phyloP scores from a whole-genome alignment of 2,113 vertebrate species.

The Daubentonia madagascariensis region DNA sequence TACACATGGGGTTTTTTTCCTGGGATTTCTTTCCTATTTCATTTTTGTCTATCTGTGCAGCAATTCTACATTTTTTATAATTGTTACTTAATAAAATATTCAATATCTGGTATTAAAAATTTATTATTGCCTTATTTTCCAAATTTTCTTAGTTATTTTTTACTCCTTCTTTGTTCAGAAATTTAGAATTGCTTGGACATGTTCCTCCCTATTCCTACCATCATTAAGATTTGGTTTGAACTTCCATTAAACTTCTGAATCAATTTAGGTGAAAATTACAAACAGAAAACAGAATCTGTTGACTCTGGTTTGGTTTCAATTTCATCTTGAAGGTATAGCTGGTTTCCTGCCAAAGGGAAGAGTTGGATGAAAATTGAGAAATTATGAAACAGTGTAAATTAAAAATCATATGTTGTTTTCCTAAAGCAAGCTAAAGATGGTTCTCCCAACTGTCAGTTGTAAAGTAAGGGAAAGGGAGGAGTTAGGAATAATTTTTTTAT shows the following conservation, averaged over 20 bases:
- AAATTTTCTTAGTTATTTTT: background rate
- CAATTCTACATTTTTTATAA: background rate
- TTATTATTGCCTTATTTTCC: background rate
- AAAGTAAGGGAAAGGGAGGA: background rate
- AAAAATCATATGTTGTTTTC: background rate
- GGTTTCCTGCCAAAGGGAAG: background rate
- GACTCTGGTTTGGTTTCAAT: background rate
- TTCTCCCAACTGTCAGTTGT: background rate
- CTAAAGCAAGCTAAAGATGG: background rate
- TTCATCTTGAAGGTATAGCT: background rate
- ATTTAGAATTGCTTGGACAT: background rate
- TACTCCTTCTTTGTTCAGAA: background rate
- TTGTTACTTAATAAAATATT: background rate
- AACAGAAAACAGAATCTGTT: background rate
- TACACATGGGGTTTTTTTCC: too few relatives aligned
- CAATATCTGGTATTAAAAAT: background rate
- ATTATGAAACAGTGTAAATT: background rate
- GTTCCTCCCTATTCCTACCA: background rate
- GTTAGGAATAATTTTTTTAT: background rate
- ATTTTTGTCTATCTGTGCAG: background rate
- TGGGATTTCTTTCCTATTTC: background rate
- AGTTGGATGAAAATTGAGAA: background rate
- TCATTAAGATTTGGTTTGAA: background rate
- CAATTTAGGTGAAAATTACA: background rate
- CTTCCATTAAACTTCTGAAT: background rate